Evolutionary conservation across 2,797 vertebrate genomes (phyloP), one percentile per base, ranked within the genome.

Genomic region (Labeo calbasu): DNA sequence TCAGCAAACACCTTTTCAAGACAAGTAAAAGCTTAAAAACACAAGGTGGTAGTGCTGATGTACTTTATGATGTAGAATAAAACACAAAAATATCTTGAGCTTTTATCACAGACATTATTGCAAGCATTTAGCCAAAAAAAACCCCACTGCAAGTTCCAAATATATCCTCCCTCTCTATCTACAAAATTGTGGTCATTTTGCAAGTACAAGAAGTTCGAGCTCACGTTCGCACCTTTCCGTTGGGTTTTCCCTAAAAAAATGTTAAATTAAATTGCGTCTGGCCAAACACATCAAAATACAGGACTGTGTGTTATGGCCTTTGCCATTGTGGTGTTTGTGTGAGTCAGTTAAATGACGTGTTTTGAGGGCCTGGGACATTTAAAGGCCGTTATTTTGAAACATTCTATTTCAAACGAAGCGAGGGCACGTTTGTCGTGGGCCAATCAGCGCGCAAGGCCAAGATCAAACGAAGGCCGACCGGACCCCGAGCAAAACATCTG

Each of bases 401-500:
- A 5, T 21, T 77, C 68, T 5, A 28, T 57, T 84, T 84, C 57
- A 57, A 55, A 81, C 82, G 1, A 57, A 63, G 28, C 40, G n/a
- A 48, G 48, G 51, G 25, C 23, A 51, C 59, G 51, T 77, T 65
- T 66, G 61, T 53, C 81, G 43, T 57, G 57, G 70, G 63, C 75
- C 50, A 83, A 78, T 86, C 79, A 75, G 68, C 36, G 51, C 65
- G 82, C 89, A 88, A 72, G 89, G 90, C 91, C 90, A 91, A 94
- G 93, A 94, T 94, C 92, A 95, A 94, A 94, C 92, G 88, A 78
- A 87, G 86, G 87, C 89, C 88, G 88, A 93, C 86, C 90, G 91
- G 91, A 93, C 91, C 91, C 85, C 89, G 48, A 91, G 92, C 90
- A 90, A 93, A 93, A 94, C 93, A 94, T 93, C 93, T 95, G 93